Base-by-base conservation (phyloP, 2,797 vertebrate species). In the Selene dorsalis region DNA sequence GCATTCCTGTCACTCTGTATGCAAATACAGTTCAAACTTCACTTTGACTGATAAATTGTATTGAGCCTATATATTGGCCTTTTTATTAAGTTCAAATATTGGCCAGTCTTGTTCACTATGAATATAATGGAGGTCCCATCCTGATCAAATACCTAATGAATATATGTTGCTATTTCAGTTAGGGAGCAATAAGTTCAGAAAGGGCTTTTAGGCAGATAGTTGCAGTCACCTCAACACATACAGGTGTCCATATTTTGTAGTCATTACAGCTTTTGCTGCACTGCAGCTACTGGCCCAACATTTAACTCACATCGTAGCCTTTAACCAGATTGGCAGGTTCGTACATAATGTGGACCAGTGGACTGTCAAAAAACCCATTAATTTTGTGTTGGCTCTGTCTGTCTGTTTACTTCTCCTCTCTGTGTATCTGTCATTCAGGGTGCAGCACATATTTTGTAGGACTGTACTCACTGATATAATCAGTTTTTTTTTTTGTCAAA, bases 1-100 rank as follows among this genome's bases (percentile, higher is more conserved):
- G 61, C 39, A 14, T 71, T 77, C 26, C 65, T 45, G 32, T 75
- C 56, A 63, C 77, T 83, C 45, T 75, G 28, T 75, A 86, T 88
- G 70, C 68, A 66, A 86, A 88, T 80, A 24, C 0, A 18, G 20
- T 75, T 56, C 79, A 56, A 32, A 48, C 70, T 71, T 52, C 0
- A 0, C 50, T 68, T 26, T 48, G 47, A 68, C 68, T 60, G 60
- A 75, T 75, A 65, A 66, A 56, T 35, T 45, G 17, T 14, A 48
- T 11, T 0, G 26, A 41, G 8, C n/a, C 22, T 4, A 8, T n/a
- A 8, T n/a, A 14, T 38, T 30, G 14, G 5, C 26, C 48, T 6
- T 70, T 70, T 81, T 48, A 67, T 66, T 66, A 26, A 41, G 71
- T 69, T 64, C 1, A 24, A 45, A 73, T 79, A 38, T 50, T 3